Conservation (phyloP, 2,797 vertebrate species). For the Channa striata region DNA sequence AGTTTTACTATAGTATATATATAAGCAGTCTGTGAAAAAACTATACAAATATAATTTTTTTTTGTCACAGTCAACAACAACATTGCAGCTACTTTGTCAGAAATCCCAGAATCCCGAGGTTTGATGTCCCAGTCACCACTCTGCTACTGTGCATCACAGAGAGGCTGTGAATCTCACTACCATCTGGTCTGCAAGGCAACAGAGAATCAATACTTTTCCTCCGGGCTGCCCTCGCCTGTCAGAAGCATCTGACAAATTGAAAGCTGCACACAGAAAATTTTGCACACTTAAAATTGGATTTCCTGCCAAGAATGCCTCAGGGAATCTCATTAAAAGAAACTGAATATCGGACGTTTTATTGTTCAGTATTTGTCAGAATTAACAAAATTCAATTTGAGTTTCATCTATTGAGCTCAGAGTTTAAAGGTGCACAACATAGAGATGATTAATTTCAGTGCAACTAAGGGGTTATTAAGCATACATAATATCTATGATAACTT, state of each 20-base stretch:
- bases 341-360: neutral
- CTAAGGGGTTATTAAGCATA: neutral
- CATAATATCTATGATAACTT: neutral
- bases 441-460: neutral
- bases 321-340: slow-evolving; percentile 10
- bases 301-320: neutral
- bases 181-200: slow-evolving; percentile 57
- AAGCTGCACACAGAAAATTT: slow-evolving; percentile 23
- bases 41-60: neutral
- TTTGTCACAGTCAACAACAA: neutral
- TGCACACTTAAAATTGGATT: slow-evolving; percentile 11
- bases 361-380: neutral
- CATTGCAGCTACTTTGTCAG: no score
- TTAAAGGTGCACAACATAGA: no score
- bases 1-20: no score
- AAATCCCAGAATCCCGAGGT: no score
- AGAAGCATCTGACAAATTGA: slow-evolving; percentile 54
- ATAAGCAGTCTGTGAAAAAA: neutral
- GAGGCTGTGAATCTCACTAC: slow-evolving; percentile 41
- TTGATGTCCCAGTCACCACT: no score
- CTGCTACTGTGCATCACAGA: slow-evolving; percentile 5
- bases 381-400: neutral
- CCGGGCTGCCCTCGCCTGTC: slow-evolving; percentile 52
- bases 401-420: neutral
- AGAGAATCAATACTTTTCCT: slow-evolving; percentile 35